Conservation (phyloP, 2,888 invertebrate species). For the Sphaerophoria rueppellii region DNA sequence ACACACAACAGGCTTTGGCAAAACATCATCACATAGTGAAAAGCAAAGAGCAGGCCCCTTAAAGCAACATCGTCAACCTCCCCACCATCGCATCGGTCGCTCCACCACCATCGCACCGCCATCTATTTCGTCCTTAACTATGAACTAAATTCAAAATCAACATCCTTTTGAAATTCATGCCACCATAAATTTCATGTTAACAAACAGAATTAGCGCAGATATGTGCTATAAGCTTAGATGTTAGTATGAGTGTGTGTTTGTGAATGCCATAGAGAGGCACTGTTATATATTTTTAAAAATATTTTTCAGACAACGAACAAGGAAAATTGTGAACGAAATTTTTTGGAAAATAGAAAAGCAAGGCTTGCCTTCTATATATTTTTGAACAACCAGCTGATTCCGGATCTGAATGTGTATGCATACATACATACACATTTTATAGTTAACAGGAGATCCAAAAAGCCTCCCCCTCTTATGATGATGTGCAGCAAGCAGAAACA, state of each 20-base stretch:
- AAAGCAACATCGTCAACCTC: not conserved
- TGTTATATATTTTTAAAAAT: slow-evolving; percentile 27
- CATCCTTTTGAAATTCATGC: slow-evolving; percentile 67
- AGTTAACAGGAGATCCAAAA: slow-evolving; percentile 16
- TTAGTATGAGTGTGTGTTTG: slow-evolving; percentile 1
- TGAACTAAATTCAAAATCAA: slow-evolving; percentile 71
- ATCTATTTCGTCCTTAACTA: slow-evolving; percentile 29
- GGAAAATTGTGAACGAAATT: slow-evolving; percentile 43
- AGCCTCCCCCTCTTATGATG: slow-evolving; percentile 35
- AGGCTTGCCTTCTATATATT: not conserved
- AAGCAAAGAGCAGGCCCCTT: too few relatives aligned
- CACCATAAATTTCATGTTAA: slow-evolving; percentile 69
- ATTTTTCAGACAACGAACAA: slow-evolving; percentile 49
- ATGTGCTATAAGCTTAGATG: not conserved
- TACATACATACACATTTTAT: not conserved
- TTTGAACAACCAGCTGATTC: slow-evolving; percentile 30
- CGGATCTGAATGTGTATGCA: not conserved
- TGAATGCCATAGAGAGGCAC: slow-evolving; percentile 20
- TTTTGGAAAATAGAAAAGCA: slow-evolving; percentile 25
- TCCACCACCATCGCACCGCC: too few relatives aligned
- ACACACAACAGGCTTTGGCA: not conserved
- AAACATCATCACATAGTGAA: too few relatives aligned
- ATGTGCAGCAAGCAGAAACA: not conserved
- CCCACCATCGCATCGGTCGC: too few relatives aligned
- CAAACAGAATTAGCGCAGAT: slow-evolving; percentile 55